Evolutionary conservation across 2,888 invertebrate genomes (phyloP).

Genomic region (Hydrotaea diabolus): DNA sequence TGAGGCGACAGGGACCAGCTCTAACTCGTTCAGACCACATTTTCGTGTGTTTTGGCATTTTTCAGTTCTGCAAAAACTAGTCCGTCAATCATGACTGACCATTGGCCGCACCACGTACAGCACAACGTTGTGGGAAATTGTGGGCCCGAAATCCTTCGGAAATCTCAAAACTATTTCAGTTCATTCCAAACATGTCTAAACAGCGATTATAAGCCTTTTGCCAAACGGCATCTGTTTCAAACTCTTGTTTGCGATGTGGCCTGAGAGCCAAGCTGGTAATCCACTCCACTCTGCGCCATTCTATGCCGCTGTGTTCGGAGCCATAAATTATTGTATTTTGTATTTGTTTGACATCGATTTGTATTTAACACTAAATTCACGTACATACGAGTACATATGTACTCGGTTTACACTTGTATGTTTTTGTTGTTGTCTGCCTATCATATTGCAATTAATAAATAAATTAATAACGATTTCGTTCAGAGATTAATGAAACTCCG

Average conservation of each 20-base stretch:
- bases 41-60: no score
- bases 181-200: conserved; percentile 1
- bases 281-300: neutral
- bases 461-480: conserved; percentile 48
- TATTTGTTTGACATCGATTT: conserved; percentile 38
- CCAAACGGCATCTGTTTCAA: neutral
- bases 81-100: conserved; percentile 21
- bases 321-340: conserved; percentile 38
- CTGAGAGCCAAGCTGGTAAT: neutral
- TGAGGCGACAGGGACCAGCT: no score
- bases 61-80: neutral
- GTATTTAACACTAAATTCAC: conserved; percentile 5
- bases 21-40: no score
- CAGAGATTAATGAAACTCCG: conserved; percentile 44
- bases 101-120: neutral
- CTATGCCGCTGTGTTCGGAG: neutral
- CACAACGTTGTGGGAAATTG: conserved; percentile 16
- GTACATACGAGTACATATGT: no score
- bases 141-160: conserved; percentile 2
- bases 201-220: neutral
- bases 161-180: neutral
- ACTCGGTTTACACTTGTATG: neutral
- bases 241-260: neutral
- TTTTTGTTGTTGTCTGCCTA: conserved; percentile 20
- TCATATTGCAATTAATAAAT: conserved; percentile 47